phyloP scores from a whole-genome alignment of 2,888 invertebrate species.

The Andrena praecox region DNA sequence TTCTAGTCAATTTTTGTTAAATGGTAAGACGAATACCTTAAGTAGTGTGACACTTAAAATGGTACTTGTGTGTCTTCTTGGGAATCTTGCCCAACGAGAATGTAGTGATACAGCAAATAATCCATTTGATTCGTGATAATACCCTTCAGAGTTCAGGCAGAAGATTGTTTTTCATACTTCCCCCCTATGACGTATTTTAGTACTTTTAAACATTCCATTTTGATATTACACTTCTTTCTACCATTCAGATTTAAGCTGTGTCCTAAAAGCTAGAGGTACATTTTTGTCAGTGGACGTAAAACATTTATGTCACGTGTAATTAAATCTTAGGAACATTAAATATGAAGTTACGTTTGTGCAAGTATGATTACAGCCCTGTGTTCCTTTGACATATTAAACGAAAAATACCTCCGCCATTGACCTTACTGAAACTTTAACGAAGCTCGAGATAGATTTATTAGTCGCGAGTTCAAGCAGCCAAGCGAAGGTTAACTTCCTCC shows the following conservation, averaged over 20 bases:
- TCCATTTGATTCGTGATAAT: constrained; percentile 12
- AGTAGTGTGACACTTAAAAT: neutral
- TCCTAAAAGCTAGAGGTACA: neutral
- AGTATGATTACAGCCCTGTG: neutral
- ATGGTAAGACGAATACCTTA: neutral
- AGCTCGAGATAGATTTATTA: constrained; percentile 16
- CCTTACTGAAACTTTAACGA: constrained; percentile 7
- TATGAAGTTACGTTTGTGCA: neutral
- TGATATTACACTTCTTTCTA: neutral
- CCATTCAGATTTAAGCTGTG: neutral
- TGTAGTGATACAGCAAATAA: constrained; percentile 24
- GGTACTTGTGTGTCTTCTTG: neutral
- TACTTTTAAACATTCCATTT: neutral
- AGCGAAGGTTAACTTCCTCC: neutral
- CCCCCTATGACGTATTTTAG: neutral
- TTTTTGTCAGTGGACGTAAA: neutral
- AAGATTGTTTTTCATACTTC: constrained; percentile 2
- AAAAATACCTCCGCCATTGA: neutral
- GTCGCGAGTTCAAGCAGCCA: neutral
- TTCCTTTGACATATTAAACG: neutral
- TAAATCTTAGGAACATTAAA: neutral
- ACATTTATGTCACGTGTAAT: neutral
- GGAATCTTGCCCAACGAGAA: constrained; percentile 17
- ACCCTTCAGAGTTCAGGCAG: neutral
- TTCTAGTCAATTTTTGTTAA: too few species aligned